phyloP scores from a whole-genome alignment of 2,797 vertebrate genomes.

The Delichon dasypus region DNA sequence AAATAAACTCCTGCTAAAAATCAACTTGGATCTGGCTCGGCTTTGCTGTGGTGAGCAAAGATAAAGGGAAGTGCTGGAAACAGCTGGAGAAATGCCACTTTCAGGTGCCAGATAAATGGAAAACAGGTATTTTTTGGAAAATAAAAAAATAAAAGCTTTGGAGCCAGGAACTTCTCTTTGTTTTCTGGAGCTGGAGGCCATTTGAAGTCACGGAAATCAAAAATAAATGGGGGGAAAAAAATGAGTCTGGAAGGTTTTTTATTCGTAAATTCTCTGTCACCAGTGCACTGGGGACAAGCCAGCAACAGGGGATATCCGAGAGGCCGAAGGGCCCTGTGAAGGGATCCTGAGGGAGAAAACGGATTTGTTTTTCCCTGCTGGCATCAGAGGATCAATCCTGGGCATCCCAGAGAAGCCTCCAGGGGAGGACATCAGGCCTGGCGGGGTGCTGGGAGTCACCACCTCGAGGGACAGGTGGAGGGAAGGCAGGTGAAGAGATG shows the following conservation, averaged over 20 bases:
- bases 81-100: background rate
- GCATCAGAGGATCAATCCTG: too few species aligned
- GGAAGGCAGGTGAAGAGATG: background rate
- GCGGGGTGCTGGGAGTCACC: too few species aligned
- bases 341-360: background rate
- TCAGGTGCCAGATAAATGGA: background rate
- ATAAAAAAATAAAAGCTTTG: background rate
- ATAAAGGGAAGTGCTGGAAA: background rate
- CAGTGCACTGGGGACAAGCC: too few species aligned
- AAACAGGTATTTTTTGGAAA: background rate
- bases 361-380: background rate
- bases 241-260: rapidly evolving
- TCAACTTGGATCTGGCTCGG: background rate
- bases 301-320: background rate
- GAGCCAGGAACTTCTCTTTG: rapidly evolving
- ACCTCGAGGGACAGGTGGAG: background rate
- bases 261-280: background rate
- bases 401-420: background rate
- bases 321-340: background rate
- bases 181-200: background rate
- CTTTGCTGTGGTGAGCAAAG: background rate
- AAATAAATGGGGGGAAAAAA: background rate
- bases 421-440: too few species aligned
- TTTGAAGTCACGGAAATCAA: background rate
- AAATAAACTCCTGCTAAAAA: constrained; percentile 1